These are phyloP conservation scores for Anableps anableps DNA, from an alignment of 2,797 vertebrate species.

Conservation along the genomic window DNA sequence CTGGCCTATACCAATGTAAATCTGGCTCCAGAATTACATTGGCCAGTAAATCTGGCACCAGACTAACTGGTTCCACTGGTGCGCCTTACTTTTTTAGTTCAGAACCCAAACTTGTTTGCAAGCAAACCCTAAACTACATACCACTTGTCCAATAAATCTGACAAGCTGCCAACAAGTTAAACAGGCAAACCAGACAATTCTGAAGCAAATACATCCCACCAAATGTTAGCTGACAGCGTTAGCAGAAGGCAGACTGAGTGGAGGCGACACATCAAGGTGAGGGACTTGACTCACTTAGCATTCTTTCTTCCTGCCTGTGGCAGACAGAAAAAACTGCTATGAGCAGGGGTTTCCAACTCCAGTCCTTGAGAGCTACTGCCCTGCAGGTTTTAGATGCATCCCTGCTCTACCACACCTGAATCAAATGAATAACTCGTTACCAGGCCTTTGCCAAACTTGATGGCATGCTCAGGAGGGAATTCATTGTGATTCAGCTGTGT, in stretches of 20 bases:
- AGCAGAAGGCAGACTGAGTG: background rate
- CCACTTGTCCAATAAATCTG: background rate
- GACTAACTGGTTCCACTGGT: background rate
- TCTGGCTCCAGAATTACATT: background rate
- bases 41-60: background rate
- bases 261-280: background rate
- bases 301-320: background rate
- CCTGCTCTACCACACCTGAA: background rate
- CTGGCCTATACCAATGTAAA: no score
- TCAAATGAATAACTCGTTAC: background rate
- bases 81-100: background rate
- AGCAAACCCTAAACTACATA: background rate
- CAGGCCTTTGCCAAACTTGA: background rate
- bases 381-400: no score
- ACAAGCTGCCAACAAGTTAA: background rate
- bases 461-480: background rate
- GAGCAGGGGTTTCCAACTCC: no score
- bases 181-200: background rate
- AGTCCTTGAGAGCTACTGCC: no score
- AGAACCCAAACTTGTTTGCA: background rate
- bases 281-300: background rate
- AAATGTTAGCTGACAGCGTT: background rate
- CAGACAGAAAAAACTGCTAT: background rate
- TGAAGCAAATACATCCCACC: background rate
- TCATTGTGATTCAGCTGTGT: background rate